Evolutionary conservation across 2,797 vertebrate species (phyloP), one percentile per base, ranked within the genome.

Genomic region (Alosa sapidissima): DNA sequence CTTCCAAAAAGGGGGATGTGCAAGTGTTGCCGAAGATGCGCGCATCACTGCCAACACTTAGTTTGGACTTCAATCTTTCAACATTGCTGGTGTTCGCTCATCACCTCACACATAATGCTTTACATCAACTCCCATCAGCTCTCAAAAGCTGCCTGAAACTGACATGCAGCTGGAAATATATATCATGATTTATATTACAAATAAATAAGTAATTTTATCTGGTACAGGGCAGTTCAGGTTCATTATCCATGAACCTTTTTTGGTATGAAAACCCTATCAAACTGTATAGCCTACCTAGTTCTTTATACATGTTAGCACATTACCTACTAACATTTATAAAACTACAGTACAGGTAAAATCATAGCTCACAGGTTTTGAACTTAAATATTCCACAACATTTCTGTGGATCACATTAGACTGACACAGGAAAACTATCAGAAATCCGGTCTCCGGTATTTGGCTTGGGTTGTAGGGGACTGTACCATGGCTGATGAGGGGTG

Each of bases 381-480:
- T 87, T 81, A 78, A 81, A 51, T 60, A 52, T 28, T 82, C 41
- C 84, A 5, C 47, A 81, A 36, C 3, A 49, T 83, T 82, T 81
- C 41, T 82, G 52, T 83, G 62, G 72, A 78, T 47, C 16, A 16
- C 72, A 78, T 78, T 9, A 78, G 72, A 55, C 2, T 3, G 41
- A 21, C 33, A 45, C 36, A 75, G 68, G 68, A 36, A 75, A 45
- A 75, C 68, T 75, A 81, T 81, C 81, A 87, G 45, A 86, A 36
- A 85, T 83, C 68, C 68, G 36, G 68, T 45, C 68, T 75, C 33
- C 36, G 68, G 36, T 45, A 16, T 41, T 41, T 75, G 68, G 68
- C 68, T 41, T 75, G 36, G 68, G 68, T 68, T 60, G 62, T 8
- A 14, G 62, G 9, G 62, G 28, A 68, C 28, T 68, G 62, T 28